These are phyloP conservation scores for Byasa hedistus DNA, from an alignment of 2,888 invertebrate species.

Conservation along the genomic window DNA sequence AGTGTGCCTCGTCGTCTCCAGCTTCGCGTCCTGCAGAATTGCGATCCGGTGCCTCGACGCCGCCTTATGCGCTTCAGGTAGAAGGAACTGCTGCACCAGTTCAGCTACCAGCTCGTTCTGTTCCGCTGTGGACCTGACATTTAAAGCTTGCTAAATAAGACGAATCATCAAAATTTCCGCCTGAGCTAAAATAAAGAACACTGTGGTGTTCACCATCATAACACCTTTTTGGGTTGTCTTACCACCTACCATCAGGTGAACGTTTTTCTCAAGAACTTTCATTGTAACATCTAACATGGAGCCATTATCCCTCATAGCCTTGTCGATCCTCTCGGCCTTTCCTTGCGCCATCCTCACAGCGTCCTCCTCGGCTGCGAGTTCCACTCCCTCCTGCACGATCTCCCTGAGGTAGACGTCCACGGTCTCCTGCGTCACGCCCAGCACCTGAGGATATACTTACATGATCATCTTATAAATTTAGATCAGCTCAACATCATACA, in stretches of 20 bases:
- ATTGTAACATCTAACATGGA: conserved; percentile 49
- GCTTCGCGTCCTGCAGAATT: conserved; percentile 45
- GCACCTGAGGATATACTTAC: conserved; percentile 45
- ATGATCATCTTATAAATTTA: too few species aligned
- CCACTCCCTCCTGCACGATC: conserved; percentile 58
- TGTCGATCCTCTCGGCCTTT: conserved; percentile 48
- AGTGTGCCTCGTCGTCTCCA: conserved; percentile 47
- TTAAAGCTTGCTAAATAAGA: too few species aligned
- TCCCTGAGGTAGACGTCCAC: conserved; percentile 65
- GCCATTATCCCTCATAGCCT: conserved; percentile 38
- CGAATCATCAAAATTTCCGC: too few species aligned
- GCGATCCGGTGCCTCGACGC: conserved; percentile 52
- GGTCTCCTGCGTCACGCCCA: conserved; percentile 68
- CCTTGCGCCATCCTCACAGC: conserved; percentile 45
- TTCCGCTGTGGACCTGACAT: conserved; percentile 62
- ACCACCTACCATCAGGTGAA: too few species aligned
- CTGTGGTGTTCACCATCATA: too few species aligned
- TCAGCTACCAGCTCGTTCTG: conserved; percentile 80
- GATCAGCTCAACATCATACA: too few species aligned
- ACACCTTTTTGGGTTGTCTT: too few species aligned
- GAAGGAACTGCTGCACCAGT: conserved; percentile 79
- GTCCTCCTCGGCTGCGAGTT: conserved; percentile 55
- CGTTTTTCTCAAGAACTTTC: too few species aligned
- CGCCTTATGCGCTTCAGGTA: conserved; percentile 71
- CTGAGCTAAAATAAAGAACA: too few species aligned